A percentile compares a stretch with the other conserved stretches of the same genome.
phyloP scores from a whole-genome alignment of 2,888 invertebrate genomes.

The Orchesella flavescens region DNA sequence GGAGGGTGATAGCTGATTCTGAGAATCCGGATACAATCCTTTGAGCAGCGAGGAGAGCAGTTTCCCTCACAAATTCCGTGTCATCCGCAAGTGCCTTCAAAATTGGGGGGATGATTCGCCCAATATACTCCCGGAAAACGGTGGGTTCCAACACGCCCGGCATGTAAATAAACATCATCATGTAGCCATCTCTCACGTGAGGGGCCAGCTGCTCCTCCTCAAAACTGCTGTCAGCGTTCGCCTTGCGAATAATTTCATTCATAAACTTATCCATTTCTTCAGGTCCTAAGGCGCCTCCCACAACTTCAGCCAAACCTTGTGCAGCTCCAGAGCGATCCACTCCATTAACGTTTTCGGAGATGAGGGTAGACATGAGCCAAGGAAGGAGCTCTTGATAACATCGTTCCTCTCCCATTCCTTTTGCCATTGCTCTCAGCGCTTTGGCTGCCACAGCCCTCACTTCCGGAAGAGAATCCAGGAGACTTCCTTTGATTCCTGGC shows the following conservation, averaged over 20 bases:
- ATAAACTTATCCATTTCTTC: slow-evolving; percentile 96
- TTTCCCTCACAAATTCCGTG: slow-evolving; percentile 98
- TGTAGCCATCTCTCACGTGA: slow-evolving; percentile 99
- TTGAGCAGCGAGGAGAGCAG: slow-evolving; percentile 96
- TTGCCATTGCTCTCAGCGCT: slow-evolving; percentile 97
- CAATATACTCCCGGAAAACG: slow-evolving; percentile 92
- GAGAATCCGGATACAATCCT: slow-evolving; percentile 97
- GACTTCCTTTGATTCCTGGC: slow-evolving; percentile 94
- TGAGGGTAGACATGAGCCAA: slow-evolving; percentile 98
- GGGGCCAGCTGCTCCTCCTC: slow-evolving; percentile 91
- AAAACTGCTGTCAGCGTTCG: too few relatives aligned
- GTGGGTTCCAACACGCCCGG: slow-evolving; percentile 96
- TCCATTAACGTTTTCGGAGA: slow-evolving; percentile 92
- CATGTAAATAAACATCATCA: slow-evolving; percentile 99
- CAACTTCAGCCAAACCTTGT: slow-evolving; percentile 97
- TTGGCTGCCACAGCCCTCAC: slow-evolving; percentile 95
- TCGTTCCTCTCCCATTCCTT: slow-evolving; percentile 92
- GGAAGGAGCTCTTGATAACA: slow-evolving; percentile 96
- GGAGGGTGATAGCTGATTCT: slow-evolving; percentile 91
- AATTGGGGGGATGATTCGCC: slow-evolving; percentile 97
- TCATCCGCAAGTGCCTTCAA: slow-evolving; percentile 98
- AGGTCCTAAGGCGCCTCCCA: slow-evolving; percentile 91
- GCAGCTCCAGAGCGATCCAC: slow-evolving; percentile 98
- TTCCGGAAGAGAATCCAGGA: slow-evolving; percentile 98
- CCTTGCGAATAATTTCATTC: slow-evolving; percentile 96